Evolutionary conservation across 2,797 vertebrate species (phyloP).

Genomic region (Halcyon leucocephala): DNA sequence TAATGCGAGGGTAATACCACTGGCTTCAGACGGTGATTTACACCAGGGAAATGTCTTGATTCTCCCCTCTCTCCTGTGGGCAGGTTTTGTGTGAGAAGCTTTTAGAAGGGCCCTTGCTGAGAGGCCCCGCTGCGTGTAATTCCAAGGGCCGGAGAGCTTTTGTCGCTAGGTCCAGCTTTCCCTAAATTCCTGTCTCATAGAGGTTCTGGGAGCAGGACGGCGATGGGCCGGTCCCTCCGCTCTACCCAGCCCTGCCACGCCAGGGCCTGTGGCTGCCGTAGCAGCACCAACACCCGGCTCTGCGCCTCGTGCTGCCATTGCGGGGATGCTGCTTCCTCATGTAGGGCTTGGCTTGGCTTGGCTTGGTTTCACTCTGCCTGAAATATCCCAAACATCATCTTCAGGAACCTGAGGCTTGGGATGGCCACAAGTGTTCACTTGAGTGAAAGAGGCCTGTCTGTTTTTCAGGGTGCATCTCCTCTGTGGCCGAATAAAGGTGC

Average conservation of each 20-base stretch:
- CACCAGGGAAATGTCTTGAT: neutral
- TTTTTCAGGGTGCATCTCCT: neutral
- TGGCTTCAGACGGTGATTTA: neutral
- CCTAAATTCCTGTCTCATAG: neutral
- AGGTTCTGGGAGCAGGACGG: neutral
- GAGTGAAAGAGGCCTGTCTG: neutral
- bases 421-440: neutral
- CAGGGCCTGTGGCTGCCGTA: too few relatives aligned
- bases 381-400: neutral
- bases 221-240: accelerated
- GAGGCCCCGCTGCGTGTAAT: neutral
- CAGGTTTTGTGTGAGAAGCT: neutral
- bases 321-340: neutral
- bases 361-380: neutral
- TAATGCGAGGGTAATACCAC: neutral
- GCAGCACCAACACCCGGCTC: accelerated
- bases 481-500: neutral
- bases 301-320: neutral
- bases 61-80: neutral
- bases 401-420: neutral
- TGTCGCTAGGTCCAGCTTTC: neutral
- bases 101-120: neutral
- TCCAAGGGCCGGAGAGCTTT: neutral
- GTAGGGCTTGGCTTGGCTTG: neutral
- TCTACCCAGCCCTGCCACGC: neutral